Conservation (phyloP, 2,113 vertebrate species). For the Coptodon bakossiorum region DNA sequence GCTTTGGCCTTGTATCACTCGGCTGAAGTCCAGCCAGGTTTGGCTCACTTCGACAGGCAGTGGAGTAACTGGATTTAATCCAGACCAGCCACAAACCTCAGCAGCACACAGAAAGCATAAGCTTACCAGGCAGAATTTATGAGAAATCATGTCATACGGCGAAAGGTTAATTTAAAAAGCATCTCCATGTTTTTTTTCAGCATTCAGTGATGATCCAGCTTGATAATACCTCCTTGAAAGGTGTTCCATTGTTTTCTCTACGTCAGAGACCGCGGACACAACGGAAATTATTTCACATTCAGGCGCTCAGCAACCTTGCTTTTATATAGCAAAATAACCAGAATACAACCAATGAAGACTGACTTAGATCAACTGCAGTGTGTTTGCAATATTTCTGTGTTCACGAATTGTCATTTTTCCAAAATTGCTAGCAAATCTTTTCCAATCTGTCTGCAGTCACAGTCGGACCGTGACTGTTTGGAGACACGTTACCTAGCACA, state of each 20-base stretch:
- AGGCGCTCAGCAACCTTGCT: background rate
- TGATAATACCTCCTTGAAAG: background rate
- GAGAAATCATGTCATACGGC: background rate
- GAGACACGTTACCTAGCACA: background rate
- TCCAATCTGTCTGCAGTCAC: background rate
- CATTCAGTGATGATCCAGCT: background rate
- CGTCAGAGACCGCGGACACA: background rate
- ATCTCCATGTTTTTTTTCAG: background rate
- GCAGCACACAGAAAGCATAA: background rate
- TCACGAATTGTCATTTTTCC: background rate
- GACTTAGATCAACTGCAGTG: background rate
- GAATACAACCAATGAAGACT: background rate
- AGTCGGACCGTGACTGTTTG: background rate
- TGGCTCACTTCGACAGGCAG: slow-evolving; percentile 25
- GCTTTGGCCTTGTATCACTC: slow-evolving; percentile 27
- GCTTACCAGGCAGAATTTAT: background rate
- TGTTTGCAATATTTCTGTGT: background rate
- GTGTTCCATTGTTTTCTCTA: background rate
- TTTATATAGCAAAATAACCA: background rate
- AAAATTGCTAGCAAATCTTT: background rate
- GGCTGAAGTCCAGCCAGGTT: slow-evolving; percentile 42
- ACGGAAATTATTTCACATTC: background rate
- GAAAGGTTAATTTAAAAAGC: background rate
- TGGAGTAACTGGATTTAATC: slow-evolving; percentile 24
- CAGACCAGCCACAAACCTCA: slow-evolving; percentile 32